Evolutionary conservation across 2,113 vertebrate genomes (phyloP).

Genomic region (Thryonomys swinderianus): DNA sequence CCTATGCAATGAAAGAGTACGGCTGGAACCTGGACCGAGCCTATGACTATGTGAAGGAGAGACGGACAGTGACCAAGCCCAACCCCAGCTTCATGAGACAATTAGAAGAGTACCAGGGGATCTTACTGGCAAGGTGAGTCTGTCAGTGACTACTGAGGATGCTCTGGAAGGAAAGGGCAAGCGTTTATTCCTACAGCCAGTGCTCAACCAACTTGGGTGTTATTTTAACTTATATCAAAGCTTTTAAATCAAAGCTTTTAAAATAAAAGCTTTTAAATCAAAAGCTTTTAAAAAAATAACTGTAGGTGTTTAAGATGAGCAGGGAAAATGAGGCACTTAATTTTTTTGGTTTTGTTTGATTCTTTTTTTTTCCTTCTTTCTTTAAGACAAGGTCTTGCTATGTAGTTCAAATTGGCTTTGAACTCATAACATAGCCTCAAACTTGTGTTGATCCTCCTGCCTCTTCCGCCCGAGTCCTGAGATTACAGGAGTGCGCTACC

Average conservation of each 20-base stretch:
- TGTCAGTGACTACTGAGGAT: background rate
- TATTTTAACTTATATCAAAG: constrained; percentile 13
- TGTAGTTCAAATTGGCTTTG: too few species aligned
- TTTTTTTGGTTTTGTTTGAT: too few species aligned
- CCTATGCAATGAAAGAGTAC: constrained; percentile 99
- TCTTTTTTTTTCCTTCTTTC: too few species aligned
- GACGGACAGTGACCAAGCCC: constrained; percentile 95
- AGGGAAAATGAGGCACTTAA: constrained; percentile 5
- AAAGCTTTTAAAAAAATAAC: background rate
- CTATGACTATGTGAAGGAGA: constrained; percentile 96
- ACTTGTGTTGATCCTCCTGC: background rate
- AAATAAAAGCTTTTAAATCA: too few species aligned
- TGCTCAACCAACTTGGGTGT: constrained; percentile 19
- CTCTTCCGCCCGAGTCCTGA: background rate
- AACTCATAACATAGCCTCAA: too few species aligned
- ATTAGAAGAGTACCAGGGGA: constrained; percentile 99
- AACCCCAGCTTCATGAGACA: constrained; percentile 99
- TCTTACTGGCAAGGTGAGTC: constrained; percentile 95
- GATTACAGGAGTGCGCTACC: background rate
- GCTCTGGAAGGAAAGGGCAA: background rate
- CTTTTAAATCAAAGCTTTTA: too few species aligned
- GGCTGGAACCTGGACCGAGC: constrained; percentile 97
- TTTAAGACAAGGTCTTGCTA: background rate
- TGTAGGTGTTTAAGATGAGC: constrained; percentile 37
- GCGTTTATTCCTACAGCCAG: background rate